Conservation (phyloP, 2,113 vertebrate genomes). For the Erpornis zantholeuca region DNA sequence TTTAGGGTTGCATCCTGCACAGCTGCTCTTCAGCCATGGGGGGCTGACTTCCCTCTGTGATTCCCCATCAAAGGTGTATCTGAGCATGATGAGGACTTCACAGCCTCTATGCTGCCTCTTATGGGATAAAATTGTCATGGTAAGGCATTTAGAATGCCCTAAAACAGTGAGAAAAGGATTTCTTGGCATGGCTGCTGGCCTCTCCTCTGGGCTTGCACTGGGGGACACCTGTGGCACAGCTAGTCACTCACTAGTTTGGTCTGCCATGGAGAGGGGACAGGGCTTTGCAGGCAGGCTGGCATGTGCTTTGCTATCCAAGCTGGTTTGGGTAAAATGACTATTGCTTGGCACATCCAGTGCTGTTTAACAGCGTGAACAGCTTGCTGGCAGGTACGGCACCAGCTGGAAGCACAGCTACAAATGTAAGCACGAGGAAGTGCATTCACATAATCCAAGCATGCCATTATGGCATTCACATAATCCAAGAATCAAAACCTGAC, state of each 20-base stretch:
- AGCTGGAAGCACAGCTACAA: conserved; percentile 2
- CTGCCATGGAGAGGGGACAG: background rate
- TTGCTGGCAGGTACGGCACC: background rate
- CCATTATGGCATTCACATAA: background rate
- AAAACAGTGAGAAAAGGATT: background rate
- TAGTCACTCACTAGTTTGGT: rapidly evolving
- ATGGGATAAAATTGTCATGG: background rate
- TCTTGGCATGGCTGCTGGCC: rapidly evolving
- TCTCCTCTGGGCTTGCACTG: background rate
- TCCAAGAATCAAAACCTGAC: background rate
- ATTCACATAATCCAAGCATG: rapidly evolving
- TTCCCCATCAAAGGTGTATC: background rate
- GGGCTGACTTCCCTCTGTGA: background rate
- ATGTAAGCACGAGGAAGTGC: background rate
- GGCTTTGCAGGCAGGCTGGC: background rate
- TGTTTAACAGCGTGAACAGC: background rate
- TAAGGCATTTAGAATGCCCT: background rate
- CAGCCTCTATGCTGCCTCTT: background rate
- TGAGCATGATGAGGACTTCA: background rate
- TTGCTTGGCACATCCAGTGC: background rate
- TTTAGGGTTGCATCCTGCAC: background rate
- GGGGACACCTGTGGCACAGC: background rate
- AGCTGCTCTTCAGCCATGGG: background rate
- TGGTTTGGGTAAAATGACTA: background rate
- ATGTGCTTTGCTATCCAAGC: background rate